phyloP scores from a whole-genome alignment of 2,113 vertebrate genomes.

The Zingel zingel region DNA sequence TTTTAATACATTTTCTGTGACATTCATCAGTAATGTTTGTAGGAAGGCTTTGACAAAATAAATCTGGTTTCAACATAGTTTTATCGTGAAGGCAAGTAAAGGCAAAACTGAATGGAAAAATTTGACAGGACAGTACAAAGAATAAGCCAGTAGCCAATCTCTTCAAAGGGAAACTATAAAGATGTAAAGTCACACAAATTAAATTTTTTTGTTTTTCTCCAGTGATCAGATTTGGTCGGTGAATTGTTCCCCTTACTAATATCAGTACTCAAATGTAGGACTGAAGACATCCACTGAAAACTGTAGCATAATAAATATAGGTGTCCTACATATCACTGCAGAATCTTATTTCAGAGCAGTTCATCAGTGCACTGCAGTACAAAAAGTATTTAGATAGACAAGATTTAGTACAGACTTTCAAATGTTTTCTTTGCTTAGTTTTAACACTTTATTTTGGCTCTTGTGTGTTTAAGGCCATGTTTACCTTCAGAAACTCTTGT shows the following conservation, averaged over 20 bases:
- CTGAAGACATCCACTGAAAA: slow-evolving; percentile 7
- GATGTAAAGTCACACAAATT: background rate
- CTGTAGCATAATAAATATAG: background rate
- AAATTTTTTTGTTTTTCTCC: background rate
- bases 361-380: slow-evolving; percentile 10
- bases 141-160: slow-evolving; percentile 39
- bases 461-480: background rate
- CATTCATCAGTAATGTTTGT: slow-evolving; percentile 21
- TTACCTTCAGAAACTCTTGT: background rate
- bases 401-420: slow-evolving; percentile 7
- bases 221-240: slow-evolving; percentile 35
- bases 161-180: slow-evolving; percentile 55
- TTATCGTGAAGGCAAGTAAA: slow-evolving; percentile 33
- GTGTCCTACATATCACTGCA: background rate
- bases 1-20: slow-evolving; percentile 25
- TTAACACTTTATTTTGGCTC: slow-evolving; percentile 20
- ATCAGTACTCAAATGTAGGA: slow-evolving; percentile 9
- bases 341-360: slow-evolving; percentile 9
- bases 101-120: slow-evolving; percentile 56
- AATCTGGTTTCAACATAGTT: slow-evolving; percentile 69
- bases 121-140: slow-evolving; percentile 7
- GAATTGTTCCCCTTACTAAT: slow-evolving; percentile 25
- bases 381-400: background rate
- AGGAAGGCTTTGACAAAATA: slow-evolving; percentile 59
- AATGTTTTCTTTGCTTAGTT: slow-evolving; percentile 55